phyloP scores from a whole-genome alignment of 2,888 invertebrate genomes.

The Acronicta aceris region DNA sequence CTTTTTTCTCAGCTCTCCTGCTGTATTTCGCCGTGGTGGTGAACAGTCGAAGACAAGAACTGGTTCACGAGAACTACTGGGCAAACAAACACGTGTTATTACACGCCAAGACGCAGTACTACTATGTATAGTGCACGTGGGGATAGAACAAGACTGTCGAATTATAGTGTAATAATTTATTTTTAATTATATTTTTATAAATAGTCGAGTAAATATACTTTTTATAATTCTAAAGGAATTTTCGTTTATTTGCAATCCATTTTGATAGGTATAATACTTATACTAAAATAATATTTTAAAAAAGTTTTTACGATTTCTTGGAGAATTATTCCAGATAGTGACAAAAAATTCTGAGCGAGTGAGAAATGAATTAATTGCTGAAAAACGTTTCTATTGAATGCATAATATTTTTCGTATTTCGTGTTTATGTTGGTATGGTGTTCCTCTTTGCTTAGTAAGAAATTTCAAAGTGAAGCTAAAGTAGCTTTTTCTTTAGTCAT shows the following conservation, averaged over 20 bases:
- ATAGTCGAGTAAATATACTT: slow-evolving; percentile 29
- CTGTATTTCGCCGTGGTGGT: slow-evolving; percentile 76
- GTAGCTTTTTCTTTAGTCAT: no score
- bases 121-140: slow-evolving; percentile 51
- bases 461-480: no score
- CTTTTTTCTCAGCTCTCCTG: slow-evolving; percentile 63
- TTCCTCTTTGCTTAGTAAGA: no score
- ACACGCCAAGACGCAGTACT: slow-evolving; percentile 58
- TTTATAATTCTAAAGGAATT: slow-evolving; percentile 7
- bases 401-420: no score
- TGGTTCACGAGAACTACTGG: slow-evolving; percentile 64
- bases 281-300: no score
- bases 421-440: no score
- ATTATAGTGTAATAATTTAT: slow-evolving; percentile 20
- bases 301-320: no score
- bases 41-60: slow-evolving; percentile 72
- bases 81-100: slow-evolving; percentile 64
- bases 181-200: slow-evolving; percentile 10
- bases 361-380: no score
- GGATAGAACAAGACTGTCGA: slow-evolving; percentile 16
- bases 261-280: no score
- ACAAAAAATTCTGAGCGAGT: no score
- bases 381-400: no score
- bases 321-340: no score
- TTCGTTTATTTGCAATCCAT: slow-evolving; percentile 6